These are phyloP conservation scores for Epicauta chinensis DNA, from an alignment of 1,140 invertebrate species.

Conservation along the genomic window DNA sequence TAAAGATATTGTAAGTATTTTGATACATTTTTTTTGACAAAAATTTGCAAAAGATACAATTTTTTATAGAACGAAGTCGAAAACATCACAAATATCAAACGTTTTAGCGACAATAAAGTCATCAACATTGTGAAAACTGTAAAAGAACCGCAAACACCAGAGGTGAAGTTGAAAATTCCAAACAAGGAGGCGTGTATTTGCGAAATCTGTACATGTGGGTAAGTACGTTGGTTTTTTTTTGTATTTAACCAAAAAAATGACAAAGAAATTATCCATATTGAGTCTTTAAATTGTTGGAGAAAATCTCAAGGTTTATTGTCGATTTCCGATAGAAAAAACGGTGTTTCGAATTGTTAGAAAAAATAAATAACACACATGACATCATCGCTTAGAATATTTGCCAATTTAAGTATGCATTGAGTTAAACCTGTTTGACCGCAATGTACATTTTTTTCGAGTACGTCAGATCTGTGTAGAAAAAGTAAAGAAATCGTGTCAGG, in stretches of 20 bases:
- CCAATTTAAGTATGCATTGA: slow-evolving; percentile 20
- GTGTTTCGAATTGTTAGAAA: too few species aligned
- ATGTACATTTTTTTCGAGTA: not conserved
- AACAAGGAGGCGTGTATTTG: slow-evolving; percentile 79
- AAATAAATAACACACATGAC: slow-evolving; percentile 9
- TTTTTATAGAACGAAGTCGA: slow-evolving; percentile 37
- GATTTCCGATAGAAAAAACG: not conserved
- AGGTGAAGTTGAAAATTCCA: slow-evolving; percentile 34
- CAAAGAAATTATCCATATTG: too few species aligned
- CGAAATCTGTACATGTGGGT: slow-evolving; percentile 87
- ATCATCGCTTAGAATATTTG: slow-evolving; percentile 26
- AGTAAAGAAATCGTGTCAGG: too few species aligned
- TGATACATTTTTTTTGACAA: slow-evolving; percentile 9
- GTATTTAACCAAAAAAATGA: not conserved
- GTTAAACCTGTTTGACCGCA: slow-evolving; percentile 8
- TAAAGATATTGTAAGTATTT: slow-evolving; percentile 32
- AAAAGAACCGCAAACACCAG: slow-evolving; percentile 41
- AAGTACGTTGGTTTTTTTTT: slow-evolving; percentile 46
- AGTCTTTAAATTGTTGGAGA: too few species aligned
- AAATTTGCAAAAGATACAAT: too few species aligned
- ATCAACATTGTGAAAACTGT: slow-evolving; percentile 39
- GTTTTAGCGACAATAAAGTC: slow-evolving; percentile 36
- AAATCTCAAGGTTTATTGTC: not conserved
- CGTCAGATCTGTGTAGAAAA: too few species aligned
- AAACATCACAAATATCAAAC: slow-evolving; percentile 39